phyloP scores from a whole-genome alignment of 2,888 invertebrate species.

The Theretra japonica region DNA sequence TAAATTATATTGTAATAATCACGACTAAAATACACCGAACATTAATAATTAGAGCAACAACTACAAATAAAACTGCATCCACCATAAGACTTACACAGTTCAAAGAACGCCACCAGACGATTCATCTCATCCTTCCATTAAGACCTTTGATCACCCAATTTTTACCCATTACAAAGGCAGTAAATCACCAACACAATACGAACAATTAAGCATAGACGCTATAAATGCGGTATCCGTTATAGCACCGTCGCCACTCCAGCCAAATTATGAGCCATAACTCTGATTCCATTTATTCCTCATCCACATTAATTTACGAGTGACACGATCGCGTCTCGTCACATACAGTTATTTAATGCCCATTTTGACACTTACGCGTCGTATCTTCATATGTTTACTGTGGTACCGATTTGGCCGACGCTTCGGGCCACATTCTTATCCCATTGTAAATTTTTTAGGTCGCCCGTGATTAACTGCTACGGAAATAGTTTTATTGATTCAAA shows the following conservation, averaged over 20 bases:
- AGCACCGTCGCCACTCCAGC: conserved; percentile 63
- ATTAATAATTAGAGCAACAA: too few relatives aligned
- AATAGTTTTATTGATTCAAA: conserved; percentile 57
- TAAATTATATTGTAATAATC: too few relatives aligned
- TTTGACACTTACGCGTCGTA: conserved; percentile 79
- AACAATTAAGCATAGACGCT: conserved; percentile 56
- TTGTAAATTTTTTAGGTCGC: conserved; percentile 58
- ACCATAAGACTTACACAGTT: too few relatives aligned
- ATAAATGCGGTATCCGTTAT: conserved; percentile 68
- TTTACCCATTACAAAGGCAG: conserved; percentile 40
- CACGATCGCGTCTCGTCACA: conserved; percentile 75
- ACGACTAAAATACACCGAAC: too few relatives aligned
- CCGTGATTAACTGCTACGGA: conserved; percentile 53
- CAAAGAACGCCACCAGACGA: not conserved
- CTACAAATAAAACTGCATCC: too few relatives aligned
- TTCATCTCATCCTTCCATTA: not conserved
- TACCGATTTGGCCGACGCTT: conserved; percentile 69
- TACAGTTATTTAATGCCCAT: conserved; percentile 76
- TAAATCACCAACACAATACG: conserved; percentile 50
- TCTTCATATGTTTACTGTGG: conserved; percentile 69
- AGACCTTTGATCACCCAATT: conserved; percentile 29
- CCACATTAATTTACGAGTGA: conserved; percentile 80
- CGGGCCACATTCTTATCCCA: conserved; percentile 59
- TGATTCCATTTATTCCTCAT: conserved; percentile 80
- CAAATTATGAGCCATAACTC: conserved; percentile 80